Base-by-base conservation (phyloP, 2,113 vertebrate species). In the Zonotrichia leucophrys region DNA sequence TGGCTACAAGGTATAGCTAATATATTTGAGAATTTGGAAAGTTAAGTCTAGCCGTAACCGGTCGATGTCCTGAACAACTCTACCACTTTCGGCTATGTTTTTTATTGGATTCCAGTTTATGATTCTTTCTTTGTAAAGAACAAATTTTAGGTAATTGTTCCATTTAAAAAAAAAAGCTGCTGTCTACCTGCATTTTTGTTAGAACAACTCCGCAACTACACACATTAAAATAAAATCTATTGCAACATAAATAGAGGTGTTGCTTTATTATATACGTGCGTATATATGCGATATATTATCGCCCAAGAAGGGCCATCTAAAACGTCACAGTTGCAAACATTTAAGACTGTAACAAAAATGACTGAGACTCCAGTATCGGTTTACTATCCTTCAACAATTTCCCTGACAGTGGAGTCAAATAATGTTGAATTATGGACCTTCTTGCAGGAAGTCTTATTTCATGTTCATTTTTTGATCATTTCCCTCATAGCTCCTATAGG, bases 341-440 rank as follows among this genome's bases (percentile, higher is more conserved):
- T 97, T 98, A 98, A 98, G 96, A 96, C 92, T 96, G 90, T 94
- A 97, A 97, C 97, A 98, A 96, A 98, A 98, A 95, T 92, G 95
- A 97, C 96, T 95, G 91, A 93, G 96, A 90, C 85, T 95, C 95
- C 14, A 87, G 88, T 97, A 98, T 97, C 97, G 81, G 96, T 97
- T 98, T 98, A 98, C 97, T 98, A 96, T 97, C 96, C 94, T 96
- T 97, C 97, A 95, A 97, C 97, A 96, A 96, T 97, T 97, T 97
- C 93, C 91, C 90, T 97, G 97, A 98, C 97, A 98, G 92, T 95
- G 49, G 87, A 98, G 94, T 98, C 96, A 98, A 98, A 98, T 98
- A 98, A 98, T 97, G 92, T 97, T 98, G 98, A 98, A 96, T 98
- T 98, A 98, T 97, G 95, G 97, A 95, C 97, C 79, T 94, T 95